These are phyloP conservation scores for Cebus imitator DNA, from an alignment of 2,113 vertebrate species.

Conservation along the genomic window DNA sequence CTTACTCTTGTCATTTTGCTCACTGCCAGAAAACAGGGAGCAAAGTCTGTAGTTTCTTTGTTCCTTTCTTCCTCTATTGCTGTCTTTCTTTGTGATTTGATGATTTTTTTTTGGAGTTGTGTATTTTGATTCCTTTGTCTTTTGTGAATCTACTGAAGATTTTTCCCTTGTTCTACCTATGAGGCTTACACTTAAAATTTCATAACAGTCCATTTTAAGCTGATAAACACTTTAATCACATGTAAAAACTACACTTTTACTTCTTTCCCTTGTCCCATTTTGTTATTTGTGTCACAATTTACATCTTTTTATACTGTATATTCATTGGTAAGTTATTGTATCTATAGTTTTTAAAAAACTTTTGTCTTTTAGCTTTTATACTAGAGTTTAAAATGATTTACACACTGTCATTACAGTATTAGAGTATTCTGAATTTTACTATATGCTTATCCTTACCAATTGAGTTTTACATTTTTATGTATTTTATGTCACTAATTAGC, in stretches of 20 bases:
- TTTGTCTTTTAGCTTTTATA: background rate
- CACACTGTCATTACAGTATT: background rate
- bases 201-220: background rate
- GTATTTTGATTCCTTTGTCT: background rate
- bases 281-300: background rate
- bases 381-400: background rate
- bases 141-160: background rate
- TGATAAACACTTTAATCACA: background rate
- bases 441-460: background rate
- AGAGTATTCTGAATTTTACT: background rate
- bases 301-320: background rate
- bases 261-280: background rate
- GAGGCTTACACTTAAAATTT: background rate
- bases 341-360: background rate
- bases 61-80: background rate
- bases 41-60: background rate
- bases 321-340: background rate
- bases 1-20: background rate
- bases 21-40: no score
- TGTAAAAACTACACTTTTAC: background rate
- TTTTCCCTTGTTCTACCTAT: background rate
- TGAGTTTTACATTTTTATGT: background rate
- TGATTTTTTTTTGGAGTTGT: background rate
- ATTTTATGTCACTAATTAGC: background rate
- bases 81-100: background rate